These are phyloP conservation scores for Epinotia demarniana DNA, from an alignment of 2,888 invertebrate species.

Conservation along the genomic window DNA sequence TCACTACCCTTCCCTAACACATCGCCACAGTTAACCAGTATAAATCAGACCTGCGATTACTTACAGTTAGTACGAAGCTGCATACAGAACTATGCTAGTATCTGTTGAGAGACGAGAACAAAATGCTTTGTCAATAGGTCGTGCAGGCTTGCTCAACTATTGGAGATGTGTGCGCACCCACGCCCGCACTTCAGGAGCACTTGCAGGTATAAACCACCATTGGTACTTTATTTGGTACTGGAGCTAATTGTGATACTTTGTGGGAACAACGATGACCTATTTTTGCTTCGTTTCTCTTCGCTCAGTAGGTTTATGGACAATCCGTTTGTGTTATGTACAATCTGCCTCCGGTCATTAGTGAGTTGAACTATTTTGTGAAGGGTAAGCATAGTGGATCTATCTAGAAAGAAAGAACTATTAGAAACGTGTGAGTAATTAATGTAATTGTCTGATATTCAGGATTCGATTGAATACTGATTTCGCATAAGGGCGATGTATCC, in stretches of 20 bases:
- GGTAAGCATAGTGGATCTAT: no score
- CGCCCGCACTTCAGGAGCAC: conserved; percentile 33
- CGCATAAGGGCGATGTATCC: no score
- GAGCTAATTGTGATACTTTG: conserved; percentile 15
- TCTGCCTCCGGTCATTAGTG: background rate
- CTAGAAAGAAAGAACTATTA: no score
- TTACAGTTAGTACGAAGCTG: background rate
- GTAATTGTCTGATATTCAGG: no score
- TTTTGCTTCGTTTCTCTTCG: conserved; percentile 12
- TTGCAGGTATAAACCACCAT: conserved; percentile 34
- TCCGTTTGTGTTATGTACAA: conserved; percentile 8
- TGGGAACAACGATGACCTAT: conserved; percentile 20
- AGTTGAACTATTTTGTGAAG: background rate
- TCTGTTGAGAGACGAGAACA: background rate
- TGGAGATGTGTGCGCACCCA: conserved; percentile 37
- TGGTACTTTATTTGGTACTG: conserved; percentile 29
- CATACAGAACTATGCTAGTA: background rate
- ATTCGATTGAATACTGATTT: no score
- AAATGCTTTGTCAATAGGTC: conserved; percentile 2
- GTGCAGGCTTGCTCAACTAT: conserved; percentile 35
- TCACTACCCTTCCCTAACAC: background rate
- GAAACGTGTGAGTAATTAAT: no score
- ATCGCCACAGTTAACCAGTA: background rate
- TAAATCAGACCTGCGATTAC: background rate
- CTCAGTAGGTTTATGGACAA: background rate